Conservation (phyloP, 2,888 invertebrate species). For the Oscheius sp. region DNA sequence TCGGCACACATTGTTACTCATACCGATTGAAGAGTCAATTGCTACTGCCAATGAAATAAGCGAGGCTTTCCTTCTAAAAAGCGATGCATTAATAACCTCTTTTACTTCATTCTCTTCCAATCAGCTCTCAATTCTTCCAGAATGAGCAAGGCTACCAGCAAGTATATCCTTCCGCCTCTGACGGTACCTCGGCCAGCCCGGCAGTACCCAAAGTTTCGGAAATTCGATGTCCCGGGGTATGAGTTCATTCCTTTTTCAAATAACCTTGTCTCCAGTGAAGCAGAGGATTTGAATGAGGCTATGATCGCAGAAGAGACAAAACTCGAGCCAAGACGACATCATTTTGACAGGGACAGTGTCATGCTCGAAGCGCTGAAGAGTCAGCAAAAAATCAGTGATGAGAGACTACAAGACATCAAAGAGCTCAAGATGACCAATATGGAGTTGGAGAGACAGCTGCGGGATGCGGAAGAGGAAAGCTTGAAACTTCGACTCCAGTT, state of each 20-base stretch:
- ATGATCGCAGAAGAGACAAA: constrained; percentile 18
- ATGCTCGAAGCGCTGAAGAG: constrained; percentile 4
- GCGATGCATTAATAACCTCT: not conserved
- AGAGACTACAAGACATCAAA: constrained; percentile 15
- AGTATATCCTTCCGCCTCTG: constrained; percentile 9
- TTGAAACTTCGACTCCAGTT: not conserved
- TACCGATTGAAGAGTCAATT: too few species aligned
- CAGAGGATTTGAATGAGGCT: constrained; percentile 18
- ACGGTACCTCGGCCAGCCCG: not conserved
- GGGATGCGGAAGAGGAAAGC: constrained; percentile 7
- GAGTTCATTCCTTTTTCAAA: not conserved
- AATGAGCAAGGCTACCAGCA: constrained; percentile 4
- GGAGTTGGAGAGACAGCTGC: not conserved
- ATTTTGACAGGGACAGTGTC: too few species aligned
- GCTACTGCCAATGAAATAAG: too few species aligned
- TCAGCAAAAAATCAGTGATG: constrained; percentile 8
- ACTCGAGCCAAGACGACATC: not conserved
- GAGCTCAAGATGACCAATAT: constrained; percentile 1
- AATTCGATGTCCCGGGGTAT: constrained; percentile 17
- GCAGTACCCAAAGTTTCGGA: not conserved
- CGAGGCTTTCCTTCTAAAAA: not conserved
- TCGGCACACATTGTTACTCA: too few species aligned
- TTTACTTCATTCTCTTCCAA: too few species aligned
- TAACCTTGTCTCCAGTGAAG: not conserved
- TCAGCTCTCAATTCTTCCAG: not conserved